Conservation (phyloP, 1,140 invertebrate species). For the Agrilus planipennis region DNA sequence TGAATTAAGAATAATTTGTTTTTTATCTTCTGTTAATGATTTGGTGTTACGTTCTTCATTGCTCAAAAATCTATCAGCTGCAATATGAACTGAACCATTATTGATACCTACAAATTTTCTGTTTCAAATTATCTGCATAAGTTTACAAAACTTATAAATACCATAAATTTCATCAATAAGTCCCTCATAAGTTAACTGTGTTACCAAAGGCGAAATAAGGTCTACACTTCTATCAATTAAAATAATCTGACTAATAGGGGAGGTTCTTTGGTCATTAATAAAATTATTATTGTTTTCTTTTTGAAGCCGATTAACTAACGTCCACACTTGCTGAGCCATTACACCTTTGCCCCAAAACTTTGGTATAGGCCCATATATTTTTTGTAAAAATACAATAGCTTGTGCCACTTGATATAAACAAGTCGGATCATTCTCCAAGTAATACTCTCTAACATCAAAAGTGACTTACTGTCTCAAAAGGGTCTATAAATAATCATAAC, state of each 20-base stretch:
- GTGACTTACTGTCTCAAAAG: too few relatives aligned
- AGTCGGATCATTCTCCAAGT: slow-evolving; percentile 79
- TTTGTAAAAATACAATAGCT: slow-evolving; percentile 74
- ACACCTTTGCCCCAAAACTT: slow-evolving; percentile 83
- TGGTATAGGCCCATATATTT: slow-evolving; percentile 79
- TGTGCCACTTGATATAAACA: slow-evolving; percentile 80
- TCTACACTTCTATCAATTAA: slow-evolving; percentile 63
- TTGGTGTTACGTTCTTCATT: slow-evolving; percentile 49
- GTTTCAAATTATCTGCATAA: too few relatives aligned
- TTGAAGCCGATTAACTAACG: slow-evolving; percentile 70
- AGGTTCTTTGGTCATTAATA: slow-evolving; percentile 29
- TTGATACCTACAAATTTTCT: slow-evolving; percentile 35
- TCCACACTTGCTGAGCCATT: slow-evolving; percentile 78
- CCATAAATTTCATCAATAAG: slow-evolving; percentile 86
- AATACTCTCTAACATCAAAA: slow-evolving; percentile 52
- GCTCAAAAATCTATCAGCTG: slow-evolving; percentile 69
- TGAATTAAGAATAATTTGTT: slow-evolving; percentile 82
- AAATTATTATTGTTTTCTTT: slow-evolving; percentile 39
- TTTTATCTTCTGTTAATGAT: slow-evolving; percentile 54
- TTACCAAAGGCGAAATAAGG: slow-evolving; percentile 81
- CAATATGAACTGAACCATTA: slow-evolving; percentile 63
- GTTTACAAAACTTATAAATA: too few relatives aligned
- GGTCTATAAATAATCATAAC: too few relatives aligned
- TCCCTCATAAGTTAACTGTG: slow-evolving; percentile 95
- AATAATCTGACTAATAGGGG: slow-evolving; percentile 78